Conservation (phyloP, 1,140 invertebrate species). For the Teleogryllus occipitalis region DNA sequence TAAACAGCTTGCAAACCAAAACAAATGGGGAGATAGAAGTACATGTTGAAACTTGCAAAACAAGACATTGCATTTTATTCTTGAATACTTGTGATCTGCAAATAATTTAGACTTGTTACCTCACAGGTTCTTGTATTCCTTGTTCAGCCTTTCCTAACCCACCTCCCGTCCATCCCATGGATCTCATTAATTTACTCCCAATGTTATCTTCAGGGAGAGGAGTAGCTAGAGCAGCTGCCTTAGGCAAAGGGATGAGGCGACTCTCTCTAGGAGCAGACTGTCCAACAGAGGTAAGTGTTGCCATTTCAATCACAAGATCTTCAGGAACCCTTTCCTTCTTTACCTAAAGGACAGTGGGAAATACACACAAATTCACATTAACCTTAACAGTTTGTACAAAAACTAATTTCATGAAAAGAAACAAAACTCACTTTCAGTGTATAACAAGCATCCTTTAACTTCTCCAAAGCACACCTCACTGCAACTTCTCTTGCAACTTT, state of each 20-base stretch:
- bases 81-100: too few relatives aligned
- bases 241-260: background rate
- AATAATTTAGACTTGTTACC: constrained; percentile 24
- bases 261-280: background rate
- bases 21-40: too few relatives aligned
- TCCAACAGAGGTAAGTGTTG: background rate
- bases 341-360: background rate
- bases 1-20: too few relatives aligned
- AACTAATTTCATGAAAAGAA: background rate
- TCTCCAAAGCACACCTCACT: background rate
- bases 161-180: constrained; percentile 59
- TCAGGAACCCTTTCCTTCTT: background rate
- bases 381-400: background rate
- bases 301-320: background rate
- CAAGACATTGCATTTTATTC: too few relatives aligned
- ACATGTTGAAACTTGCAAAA: too few relatives aligned
- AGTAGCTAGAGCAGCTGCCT: constrained; percentile 26
- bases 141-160: constrained; percentile 38
- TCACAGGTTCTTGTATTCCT: constrained; percentile 40
- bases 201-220: constrained; percentile 44
- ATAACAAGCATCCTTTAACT: constrained; percentile 18
- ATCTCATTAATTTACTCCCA: constrained; percentile 60
- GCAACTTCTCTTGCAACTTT: background rate
- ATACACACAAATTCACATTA: background rate
- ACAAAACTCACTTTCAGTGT: constrained; percentile 13